These are phyloP conservation scores for Megamerina dolium DNA, from an alignment of 2,888 invertebrate species.

Conservation along the genomic window DNA sequence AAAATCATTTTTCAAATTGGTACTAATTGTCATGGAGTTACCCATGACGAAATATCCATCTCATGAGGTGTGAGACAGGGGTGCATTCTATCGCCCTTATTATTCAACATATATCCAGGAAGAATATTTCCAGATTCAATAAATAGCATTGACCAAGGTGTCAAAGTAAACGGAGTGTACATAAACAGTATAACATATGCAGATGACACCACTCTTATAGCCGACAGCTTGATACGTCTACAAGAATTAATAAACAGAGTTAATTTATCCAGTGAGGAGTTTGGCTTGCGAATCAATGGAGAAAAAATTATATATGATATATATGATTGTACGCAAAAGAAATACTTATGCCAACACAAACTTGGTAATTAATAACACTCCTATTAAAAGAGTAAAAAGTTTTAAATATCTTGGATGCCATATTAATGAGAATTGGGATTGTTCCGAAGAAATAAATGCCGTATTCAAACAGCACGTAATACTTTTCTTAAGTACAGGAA, in stretches of 20 bases:
- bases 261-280: not conserved
- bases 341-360: constrained; percentile 1
- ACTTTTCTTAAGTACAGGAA: not conserved
- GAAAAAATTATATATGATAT: constrained; percentile 1
- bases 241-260: not conserved
- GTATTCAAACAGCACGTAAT: not conserved
- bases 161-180: not conserved
- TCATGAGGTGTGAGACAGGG: not conserved
- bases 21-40: too few relatives aligned
- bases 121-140: too few relatives aligned
- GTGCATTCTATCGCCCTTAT: not conserved
- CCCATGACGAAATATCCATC: not conserved
- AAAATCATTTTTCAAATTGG: too few relatives aligned
- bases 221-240: not conserved
- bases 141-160: not conserved
- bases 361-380: not conserved
- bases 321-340: not conserved
- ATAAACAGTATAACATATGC: not conserved
- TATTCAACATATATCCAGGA: not conserved
- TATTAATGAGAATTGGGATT: constrained; percentile 1
- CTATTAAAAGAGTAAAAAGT: not conserved
- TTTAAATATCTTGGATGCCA: not conserved
- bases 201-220: not conserved
- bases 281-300: not conserved
- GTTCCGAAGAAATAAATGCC: not conserved